Evolutionary conservation across 2,797 vertebrate genomes (phyloP), one percentile per base, ranked within the genome.

Genomic region (Gorsachius magnificus): DNA sequence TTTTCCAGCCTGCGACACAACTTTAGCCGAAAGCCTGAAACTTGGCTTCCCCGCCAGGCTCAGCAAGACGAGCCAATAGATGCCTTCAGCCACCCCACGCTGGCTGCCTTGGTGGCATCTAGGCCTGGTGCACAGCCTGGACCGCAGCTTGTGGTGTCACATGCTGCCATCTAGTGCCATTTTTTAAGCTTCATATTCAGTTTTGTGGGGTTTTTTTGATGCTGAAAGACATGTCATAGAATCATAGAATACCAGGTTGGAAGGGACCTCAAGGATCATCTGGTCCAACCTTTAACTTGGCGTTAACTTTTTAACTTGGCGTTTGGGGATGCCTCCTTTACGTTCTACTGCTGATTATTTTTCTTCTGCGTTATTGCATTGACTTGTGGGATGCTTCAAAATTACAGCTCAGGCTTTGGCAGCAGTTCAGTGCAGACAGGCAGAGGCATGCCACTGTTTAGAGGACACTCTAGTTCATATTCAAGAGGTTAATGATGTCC

Each of bases 131-230:
- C 54, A 16, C 75, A 43, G 18, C 36, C 66, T 0, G 0, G 50
- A 12, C 36, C 11, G 3, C 65, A 36, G 50, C 33, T 97, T 97
- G 76, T 72, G 56, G 71, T 90, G 96, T 97, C 89, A 83, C 91
- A 88, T 98, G 96, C 98, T 98, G 98, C 98, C 98, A 98, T 83
- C 98, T 98, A 98, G 97, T 96, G 98, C 66, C 89, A 54, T 56
- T 28, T 46, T 46, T 41, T 13, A 33, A 61, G 57, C 13, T 84
- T 61, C 66, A 6, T 24, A 5, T 22, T 86, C 29, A 16, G 31
- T 45, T 79, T 63, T 28, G 33, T 20, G 68, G 10, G 5, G 0
- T 16, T 38, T 83, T 83, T 56, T 60, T 69, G 31, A 10, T 33
- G 38, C 24, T 43, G 41, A 43, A 16, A 43, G 41, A 43, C 41